phyloP scores from a whole-genome alignment of 1,140 invertebrate genomes.

The Berghia stephanieae region DNA sequence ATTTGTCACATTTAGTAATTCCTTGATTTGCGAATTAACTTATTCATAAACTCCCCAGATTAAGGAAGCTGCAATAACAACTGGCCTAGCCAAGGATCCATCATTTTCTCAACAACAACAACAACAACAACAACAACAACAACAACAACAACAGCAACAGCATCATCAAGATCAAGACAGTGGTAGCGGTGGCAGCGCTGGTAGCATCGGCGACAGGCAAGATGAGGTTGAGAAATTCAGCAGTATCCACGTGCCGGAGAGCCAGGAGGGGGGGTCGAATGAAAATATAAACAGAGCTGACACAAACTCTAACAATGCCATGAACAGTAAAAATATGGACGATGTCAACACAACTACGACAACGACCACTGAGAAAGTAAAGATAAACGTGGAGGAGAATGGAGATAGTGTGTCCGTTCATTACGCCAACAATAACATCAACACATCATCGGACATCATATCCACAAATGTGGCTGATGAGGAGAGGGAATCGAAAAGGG shows the following conservation, averaged over 20 bases:
- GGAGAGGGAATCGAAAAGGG: no score
- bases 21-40: no score
- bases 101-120: background rate
- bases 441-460: no score
- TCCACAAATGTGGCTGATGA: no score
- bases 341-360: no score
- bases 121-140: background rate
- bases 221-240: background rate
- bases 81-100: slow-evolving; percentile 44
- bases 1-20: background rate
- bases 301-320: background rate
- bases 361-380: no score
- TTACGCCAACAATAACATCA: no score
- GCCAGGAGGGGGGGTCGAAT: background rate
- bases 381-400: no score
- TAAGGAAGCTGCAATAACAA: slow-evolving; percentile 49
- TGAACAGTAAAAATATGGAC: background rate
- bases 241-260: background rate
- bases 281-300: background rate
- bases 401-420: no score
- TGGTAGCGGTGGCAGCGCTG: background rate
- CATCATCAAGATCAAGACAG: background rate
- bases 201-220: background rate
- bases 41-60: slow-evolving; percentile 40
- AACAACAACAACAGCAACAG: background rate